Percentiles rank a stretch among this genome's conserved stretches.
Conservation (phyloP, 2,797 vertebrate species). For the Gobio occitaniae region DNA sequence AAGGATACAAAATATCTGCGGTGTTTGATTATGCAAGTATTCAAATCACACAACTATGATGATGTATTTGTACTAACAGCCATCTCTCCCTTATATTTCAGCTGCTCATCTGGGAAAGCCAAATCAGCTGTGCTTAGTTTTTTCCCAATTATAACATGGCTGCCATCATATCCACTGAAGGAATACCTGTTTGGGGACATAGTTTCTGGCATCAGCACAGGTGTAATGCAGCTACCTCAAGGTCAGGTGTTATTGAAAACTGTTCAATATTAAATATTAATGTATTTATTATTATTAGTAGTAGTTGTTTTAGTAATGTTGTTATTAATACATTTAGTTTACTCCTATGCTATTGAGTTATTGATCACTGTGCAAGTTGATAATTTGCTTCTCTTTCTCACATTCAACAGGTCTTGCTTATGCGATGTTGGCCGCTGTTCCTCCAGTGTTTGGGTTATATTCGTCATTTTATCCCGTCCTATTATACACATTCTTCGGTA, state of each 20-base stretch:
- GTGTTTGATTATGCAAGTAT: not conserved
- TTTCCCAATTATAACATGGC: conserved; percentile 92
- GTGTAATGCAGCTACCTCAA: conserved; percentile 97
- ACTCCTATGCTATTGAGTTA: too few relatives aligned
- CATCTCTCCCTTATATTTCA: conserved; percentile 62
- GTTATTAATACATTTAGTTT: not conserved
- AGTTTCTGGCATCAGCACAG: conserved; percentile 95
- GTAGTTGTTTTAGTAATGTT: not conserved
- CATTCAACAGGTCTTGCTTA: conserved; percentile 89
- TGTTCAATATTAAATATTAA: not conserved
- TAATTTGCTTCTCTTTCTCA: conserved; percentile 9
- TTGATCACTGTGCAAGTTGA: not conserved
- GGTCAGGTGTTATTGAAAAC: conserved; percentile 75
- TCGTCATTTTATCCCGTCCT: conserved; percentile 98
- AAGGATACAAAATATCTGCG: not conserved
- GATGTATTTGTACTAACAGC: too few relatives aligned
- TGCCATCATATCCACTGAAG: conserved; percentile 90
- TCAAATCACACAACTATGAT: not conserved
- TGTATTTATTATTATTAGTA: not conserved
- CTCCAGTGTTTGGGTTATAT: conserved; percentile 95
- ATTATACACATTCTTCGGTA: conserved; percentile 96
- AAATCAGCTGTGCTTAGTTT: conserved; percentile 82
- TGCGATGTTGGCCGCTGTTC: conserved; percentile 91
- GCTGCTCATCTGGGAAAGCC: conserved; percentile 87
- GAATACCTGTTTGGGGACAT: conserved; percentile 90